phyloP scores from a whole-genome alignment of 2,888 invertebrate genomes.

The Cheilosia vernalis region DNA sequence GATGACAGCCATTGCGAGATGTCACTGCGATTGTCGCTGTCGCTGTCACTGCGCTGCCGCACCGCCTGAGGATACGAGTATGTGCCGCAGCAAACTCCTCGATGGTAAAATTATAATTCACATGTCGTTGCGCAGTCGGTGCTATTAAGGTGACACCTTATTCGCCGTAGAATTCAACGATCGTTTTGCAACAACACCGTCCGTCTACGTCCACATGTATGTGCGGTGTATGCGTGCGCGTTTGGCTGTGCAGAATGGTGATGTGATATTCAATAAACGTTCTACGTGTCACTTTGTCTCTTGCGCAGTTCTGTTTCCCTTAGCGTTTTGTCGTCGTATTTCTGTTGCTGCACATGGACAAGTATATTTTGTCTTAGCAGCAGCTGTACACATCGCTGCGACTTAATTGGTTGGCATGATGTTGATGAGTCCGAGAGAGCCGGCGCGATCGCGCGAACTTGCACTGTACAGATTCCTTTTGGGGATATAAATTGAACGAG shows the following conservation, averaged over 20 bases:
- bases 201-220: not conserved
- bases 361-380: slow-evolving; percentile 65
- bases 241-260: slow-evolving; percentile 43
- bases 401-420: slow-evolving; percentile 74
- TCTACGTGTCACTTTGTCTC: slow-evolving; percentile 67
- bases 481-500: slow-evolving; percentile 73
- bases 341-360: slow-evolving; percentile 46
- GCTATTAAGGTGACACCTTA: slow-evolving; percentile 75
- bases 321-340: slow-evolving; percentile 21
- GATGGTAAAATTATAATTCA: slow-evolving; percentile 69
- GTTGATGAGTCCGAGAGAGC: slow-evolving; percentile 66
- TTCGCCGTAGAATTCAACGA: slow-evolving; percentile 70
- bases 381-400: slow-evolving; percentile 47
- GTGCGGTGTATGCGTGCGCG: not conserved
- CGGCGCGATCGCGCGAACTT: slow-evolving; percentile 54
- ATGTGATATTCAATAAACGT: slow-evolving; percentile 72
- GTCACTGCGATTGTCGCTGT: slow-evolving; percentile 66
- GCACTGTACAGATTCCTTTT: slow-evolving; percentile 72
- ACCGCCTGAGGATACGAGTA: slow-evolving; percentile 12
- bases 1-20: slow-evolving; percentile 74
- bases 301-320: slow-evolving; percentile 4
- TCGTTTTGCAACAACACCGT: slow-evolving; percentile 43
- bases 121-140: slow-evolving; percentile 71
- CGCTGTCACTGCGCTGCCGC: slow-evolving; percentile 30
- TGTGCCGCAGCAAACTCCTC: slow-evolving; percentile 14